Evolutionary conservation across 2,888 invertebrate genomes (phyloP), one percentile per base, ranked within the genome.

Genomic region (Adela reaumurella): DNA sequence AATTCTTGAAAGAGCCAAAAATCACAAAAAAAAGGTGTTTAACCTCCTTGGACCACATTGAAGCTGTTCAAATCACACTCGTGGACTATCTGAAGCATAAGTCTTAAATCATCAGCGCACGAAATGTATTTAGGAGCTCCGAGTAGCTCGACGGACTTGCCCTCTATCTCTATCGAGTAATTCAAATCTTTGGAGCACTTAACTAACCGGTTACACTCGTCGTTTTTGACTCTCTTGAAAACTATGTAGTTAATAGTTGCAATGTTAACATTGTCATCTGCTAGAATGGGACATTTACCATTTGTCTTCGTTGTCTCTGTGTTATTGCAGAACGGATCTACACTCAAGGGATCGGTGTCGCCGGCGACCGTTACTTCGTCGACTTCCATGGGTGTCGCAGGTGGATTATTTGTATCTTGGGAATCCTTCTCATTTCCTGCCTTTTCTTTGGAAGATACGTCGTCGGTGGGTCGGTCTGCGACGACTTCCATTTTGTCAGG

Each of bases 11-110:
- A n/a, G n/a, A n/a, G n/a, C n/a, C n/a, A n/a, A n/a, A n/a, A n/a
- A n/a, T n/a, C n/a, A n/a, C n/a, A n/a, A n/a, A n/a, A n/a, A n/a
- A n/a, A n/a, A n/a, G n/a, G n/a, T n/a, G 24, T 54, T 50, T 54
- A 48, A 51, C 56, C 53, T 55, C 46, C 53, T 52, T 62, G 67
- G 54, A 68, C 62, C 49, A 79, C 69, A 70, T 78, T 70, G 51
- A 71, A 63, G 63, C 69, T 74, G 52, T 64, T 62, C 51, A 74
- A 59, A 57, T 70, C 67, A 59, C 68, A 73, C 55, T 79, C 78
- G 59, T 80, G 68, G 49, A 80, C 78, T 59, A 81, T 81, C 62
- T 80, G 74, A 57, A 81, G 64, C 52, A 81, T 61, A 54, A 81
- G 74, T 64, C 71, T 59, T 55, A 80, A 63, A 57, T 81, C 80